Conservation (phyloP, 1,140 invertebrate genomes). For the Antheraea mylitta region DNA sequence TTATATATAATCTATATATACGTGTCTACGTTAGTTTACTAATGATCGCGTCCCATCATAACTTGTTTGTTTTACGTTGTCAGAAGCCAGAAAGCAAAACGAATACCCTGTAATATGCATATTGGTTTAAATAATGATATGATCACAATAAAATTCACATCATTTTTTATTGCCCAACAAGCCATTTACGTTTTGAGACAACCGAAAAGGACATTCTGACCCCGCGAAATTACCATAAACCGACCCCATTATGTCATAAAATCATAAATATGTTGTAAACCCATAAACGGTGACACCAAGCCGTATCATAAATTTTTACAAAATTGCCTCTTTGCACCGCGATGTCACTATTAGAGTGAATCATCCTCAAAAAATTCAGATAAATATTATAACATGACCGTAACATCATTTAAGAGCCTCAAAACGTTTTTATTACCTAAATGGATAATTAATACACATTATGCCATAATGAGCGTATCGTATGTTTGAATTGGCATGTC, state of each 20-base stretch:
- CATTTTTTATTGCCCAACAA: not conserved
- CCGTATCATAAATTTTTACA: conserved; percentile 60
- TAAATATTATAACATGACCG: not conserved
- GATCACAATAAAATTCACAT: conserved; percentile 7
- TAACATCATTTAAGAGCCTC: no score
- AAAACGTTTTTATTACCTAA: no score
- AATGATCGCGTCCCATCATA: no score
- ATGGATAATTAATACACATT: no score
- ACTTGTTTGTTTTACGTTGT: not conserved
- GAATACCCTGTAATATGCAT: no score
- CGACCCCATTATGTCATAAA: conserved; percentile 60
- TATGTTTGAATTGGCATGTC: no score
- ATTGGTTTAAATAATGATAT: not conserved
- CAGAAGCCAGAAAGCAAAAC: not conserved
- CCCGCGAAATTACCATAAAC: conserved; percentile 55
- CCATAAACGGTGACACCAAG: conserved; percentile 65
- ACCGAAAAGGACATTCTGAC: conserved; percentile 15
- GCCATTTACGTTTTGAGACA: not conserved
- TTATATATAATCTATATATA: no score
- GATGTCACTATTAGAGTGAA: not conserved
- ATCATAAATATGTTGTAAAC: conserved; percentile 74
- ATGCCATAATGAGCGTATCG: no score
- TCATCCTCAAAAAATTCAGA: not conserved
- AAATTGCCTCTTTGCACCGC: conserved; percentile 61
- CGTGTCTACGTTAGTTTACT: no score